These are phyloP conservation scores for Girardinus metallicus DNA, from an alignment of 2,797 vertebrate species.

Conservation along the genomic window DNA sequence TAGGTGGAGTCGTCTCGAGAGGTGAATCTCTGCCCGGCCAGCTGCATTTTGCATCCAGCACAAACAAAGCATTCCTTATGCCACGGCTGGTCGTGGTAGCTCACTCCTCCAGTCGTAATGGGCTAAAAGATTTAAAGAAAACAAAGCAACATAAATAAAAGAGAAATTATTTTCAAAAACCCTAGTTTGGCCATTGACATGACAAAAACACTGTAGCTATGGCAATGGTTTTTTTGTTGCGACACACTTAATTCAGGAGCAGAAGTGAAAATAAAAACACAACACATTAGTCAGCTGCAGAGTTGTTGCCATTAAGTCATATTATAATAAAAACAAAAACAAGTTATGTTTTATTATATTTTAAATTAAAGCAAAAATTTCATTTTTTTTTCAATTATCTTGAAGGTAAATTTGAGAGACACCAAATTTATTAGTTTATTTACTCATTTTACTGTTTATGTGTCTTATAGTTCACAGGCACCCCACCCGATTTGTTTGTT, in stretches of 20 bases:
- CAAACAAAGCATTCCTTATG: constrained; percentile 95
- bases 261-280: neutral
- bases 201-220: neutral
- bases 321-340: neutral
- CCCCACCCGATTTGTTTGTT: no score
- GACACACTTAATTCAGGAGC: neutral
- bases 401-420: no score
- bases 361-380: neutral
- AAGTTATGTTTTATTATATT: neutral
- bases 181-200: neutral
- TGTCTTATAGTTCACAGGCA: no score
- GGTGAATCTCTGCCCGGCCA: constrained; percentile 92
- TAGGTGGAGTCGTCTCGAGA: constrained; percentile 91
- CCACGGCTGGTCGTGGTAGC: constrained; percentile 93
- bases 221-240: neutral
- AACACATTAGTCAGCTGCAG: neutral
- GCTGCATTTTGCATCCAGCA: constrained; percentile 89
- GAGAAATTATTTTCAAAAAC: neutral
- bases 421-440: no score
- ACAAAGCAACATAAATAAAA: neutral
- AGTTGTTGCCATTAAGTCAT: neutral
- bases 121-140: constrained; percentile 72
- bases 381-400: no score
- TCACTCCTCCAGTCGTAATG: constrained; percentile 92
- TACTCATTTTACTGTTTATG: no score